A percentile compares a stretch with the other conserved stretches of the same genome.
These are phyloP conservation scores for Vanessa atalanta DNA, from an alignment of 1,140 invertebrate species.

Conservation along the genomic window DNA sequence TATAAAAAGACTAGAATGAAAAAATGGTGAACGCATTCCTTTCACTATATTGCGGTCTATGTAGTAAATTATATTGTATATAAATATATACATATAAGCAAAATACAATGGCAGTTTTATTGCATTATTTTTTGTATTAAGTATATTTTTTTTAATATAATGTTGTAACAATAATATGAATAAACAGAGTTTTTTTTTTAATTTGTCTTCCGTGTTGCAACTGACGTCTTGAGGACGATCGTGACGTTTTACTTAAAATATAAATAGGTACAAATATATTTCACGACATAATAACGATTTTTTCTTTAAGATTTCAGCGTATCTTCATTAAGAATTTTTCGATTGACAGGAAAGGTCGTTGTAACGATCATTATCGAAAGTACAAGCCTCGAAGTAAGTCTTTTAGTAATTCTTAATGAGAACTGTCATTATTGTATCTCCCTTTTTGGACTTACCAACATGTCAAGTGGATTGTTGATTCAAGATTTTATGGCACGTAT, in stretches of 20 bases:
- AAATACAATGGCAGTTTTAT: too few species aligned
- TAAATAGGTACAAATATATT: background rate
- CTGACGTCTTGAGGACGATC: background rate
- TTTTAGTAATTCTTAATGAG: slow-evolving; percentile 59
- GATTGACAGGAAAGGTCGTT: slow-evolving; percentile 62
- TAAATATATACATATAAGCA: too few species aligned
- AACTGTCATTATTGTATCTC: slow-evolving; percentile 51
- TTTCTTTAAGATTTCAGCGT: slow-evolving; percentile 24
- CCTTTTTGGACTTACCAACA: slow-evolving; percentile 53
- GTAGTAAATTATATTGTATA: too few species aligned
- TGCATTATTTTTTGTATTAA: too few species aligned
- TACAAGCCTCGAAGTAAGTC: slow-evolving; percentile 44
- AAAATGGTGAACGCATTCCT: too few species aligned
- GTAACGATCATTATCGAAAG: slow-evolving; percentile 56
- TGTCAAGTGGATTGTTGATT: slow-evolving; percentile 42
- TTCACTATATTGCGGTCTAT: too few species aligned
- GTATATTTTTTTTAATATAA: too few species aligned
- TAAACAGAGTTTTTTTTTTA: background rate
- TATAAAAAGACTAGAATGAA: too few species aligned
- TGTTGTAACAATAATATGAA: background rate
- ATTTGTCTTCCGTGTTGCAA: slow-evolving; percentile 20
- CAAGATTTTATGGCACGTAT: slow-evolving; percentile 28
- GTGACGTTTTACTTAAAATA: background rate
- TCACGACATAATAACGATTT: background rate
- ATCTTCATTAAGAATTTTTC: slow-evolving; percentile 51